Percentiles rank a stretch among this genome's conserved stretches.
phyloP scores from a whole-genome alignment of 2,113 vertebrate genomes.

The Pterocles orientalis region DNA sequence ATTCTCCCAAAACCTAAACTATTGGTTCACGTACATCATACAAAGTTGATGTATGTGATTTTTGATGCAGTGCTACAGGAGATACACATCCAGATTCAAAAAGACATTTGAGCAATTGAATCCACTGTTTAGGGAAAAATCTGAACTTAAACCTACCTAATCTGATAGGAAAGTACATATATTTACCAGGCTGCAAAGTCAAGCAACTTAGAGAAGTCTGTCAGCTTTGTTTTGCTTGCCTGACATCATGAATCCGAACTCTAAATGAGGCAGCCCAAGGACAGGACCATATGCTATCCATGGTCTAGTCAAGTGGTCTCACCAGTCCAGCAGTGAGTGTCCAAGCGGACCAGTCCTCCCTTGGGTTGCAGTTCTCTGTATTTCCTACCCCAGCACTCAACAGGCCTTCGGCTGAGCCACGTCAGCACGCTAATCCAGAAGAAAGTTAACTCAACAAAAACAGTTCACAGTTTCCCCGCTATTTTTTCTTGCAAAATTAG shows the following conservation, averaged over 20 bases:
- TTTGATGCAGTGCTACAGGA: background rate
- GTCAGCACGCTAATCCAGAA: background rate
- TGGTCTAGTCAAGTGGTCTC: background rate
- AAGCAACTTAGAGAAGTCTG: background rate
- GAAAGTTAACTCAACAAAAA: background rate
- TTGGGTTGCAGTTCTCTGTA: fast-evolving
- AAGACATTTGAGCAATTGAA: background rate
- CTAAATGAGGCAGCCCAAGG: background rate
- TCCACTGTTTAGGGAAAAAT: background rate
- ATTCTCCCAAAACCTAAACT: background rate
- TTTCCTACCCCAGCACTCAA: background rate
- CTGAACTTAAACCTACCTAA: background rate
- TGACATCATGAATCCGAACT: background rate
- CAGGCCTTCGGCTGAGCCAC: background rate
- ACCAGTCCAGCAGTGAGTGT: background rate
- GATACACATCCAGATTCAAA: background rate
- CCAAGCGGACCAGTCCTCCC: background rate
- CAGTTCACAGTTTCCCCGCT: background rate
- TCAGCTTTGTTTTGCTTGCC: background rate
- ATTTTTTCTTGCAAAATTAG: background rate
- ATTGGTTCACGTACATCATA: background rate
- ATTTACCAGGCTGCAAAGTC: background rate
- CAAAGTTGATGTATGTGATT: background rate
- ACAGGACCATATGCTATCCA: fast-evolving
- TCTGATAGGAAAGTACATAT: background rate